These are phyloP conservation scores for Stigmatopora nigra DNA, from an alignment of 2,113 vertebrate species.

Conservation along the genomic window DNA sequence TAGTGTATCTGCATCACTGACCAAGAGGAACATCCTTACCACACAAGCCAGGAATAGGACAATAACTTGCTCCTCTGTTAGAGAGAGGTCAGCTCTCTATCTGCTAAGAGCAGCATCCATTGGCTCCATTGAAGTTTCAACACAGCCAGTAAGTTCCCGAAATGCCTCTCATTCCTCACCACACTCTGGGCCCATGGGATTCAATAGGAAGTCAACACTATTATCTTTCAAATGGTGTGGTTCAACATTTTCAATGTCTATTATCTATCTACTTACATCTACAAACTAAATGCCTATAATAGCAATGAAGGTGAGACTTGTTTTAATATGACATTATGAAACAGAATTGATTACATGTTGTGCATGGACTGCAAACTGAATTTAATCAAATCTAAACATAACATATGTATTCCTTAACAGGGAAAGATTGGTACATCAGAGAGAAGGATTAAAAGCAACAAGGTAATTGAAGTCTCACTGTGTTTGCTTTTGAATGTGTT, in stretches of 20 bases:
- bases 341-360: neutral
- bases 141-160: conserved; percentile 69
- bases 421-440: conserved; percentile 40
- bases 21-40: conserved; percentile 26
- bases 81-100: conserved; percentile 73
- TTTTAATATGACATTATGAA: neutral
- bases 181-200: conserved; percentile 38
- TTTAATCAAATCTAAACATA: conserved; percentile 4
- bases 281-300: neutral
- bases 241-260: conserved; percentile 12
- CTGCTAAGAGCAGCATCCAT: conserved; percentile 69
- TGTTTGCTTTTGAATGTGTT: conserved; percentile 28
- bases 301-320: neutral
- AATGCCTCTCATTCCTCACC: conserved; percentile 37
- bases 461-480: conserved; percentile 60
- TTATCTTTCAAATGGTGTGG: conserved; percentile 17
- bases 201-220: conserved; percentile 15
- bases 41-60: conserved; percentile 51
- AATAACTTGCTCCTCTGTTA: conserved; percentile 62
- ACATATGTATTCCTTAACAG: conserved; percentile 36
- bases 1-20: conserved; percentile 34
- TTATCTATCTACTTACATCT: conserved; percentile 1
- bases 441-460: conserved; percentile 55
- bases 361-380: neutral
- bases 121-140: conserved; percentile 48